Percentiles rank a stretch among this genome's conserved stretches.
Conservation (phyloP, 2,113 vertebrate species). For the Hippocampus mohnikei region DNA sequence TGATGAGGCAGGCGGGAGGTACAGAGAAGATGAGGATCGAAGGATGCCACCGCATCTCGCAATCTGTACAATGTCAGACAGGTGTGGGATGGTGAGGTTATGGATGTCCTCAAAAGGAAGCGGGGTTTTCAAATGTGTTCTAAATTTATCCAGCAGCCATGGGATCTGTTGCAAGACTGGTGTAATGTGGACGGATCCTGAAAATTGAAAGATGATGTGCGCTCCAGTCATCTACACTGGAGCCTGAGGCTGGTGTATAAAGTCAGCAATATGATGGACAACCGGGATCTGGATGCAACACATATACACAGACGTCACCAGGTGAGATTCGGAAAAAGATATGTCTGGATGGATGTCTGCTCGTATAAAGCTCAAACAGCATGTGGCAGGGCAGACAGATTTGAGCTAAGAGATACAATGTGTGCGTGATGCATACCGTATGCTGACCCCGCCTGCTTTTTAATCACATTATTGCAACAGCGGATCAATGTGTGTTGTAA, state of each 20-base stretch:
- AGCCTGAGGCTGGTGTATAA: background rate
- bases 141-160: background rate
- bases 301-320: slow-evolving; percentile 4
- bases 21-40: background rate
- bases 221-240: background rate
- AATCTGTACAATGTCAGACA: background rate
- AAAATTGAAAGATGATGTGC: background rate
- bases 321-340: slow-evolving; percentile 9
- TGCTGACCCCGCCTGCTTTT: background rate
- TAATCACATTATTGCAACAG: background rate
- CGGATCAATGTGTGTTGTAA: background rate
- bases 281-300: slow-evolving; percentile 25
- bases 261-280: slow-evolving; percentile 9
- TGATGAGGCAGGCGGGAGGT: background rate
- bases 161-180: background rate
- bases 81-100: background rate
- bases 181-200: background rate
- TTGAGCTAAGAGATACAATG: background rate
- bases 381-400: background rate
- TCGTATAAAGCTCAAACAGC: slow-evolving; percentile 13
- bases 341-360: slow-evolving; percentile 6
- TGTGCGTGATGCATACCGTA: background rate
- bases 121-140: background rate
- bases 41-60: background rate
- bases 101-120: background rate